A percentile compares a stretch with the other conserved stretches of the same genome.
phyloP scores from a whole-genome alignment of 2,888 invertebrate genomes.

The Drosophila antonietae region DNA sequence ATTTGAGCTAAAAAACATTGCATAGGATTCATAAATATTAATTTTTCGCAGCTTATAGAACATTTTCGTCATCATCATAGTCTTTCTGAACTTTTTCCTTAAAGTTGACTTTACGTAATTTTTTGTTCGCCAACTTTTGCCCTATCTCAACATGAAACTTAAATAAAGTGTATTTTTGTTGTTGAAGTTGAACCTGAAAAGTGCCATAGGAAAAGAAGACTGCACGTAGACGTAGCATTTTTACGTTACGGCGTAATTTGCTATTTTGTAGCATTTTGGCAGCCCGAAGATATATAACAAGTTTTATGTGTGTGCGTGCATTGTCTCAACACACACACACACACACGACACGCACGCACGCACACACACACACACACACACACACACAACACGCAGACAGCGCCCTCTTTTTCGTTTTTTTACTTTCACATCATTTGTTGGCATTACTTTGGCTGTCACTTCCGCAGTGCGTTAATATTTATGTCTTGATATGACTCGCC shows the following conservation, averaged over 20 bases:
- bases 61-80: not conserved
- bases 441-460: conserved; percentile 71
- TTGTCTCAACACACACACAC: conserved; percentile 32
- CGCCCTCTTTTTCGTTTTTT: conserved; percentile 23
- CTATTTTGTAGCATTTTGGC: conserved; percentile 68
- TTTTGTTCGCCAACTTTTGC: conserved; percentile 17
- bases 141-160: conserved; percentile 4
- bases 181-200: conserved; percentile 6
- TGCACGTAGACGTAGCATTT: conserved; percentile 57
- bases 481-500: conserved; percentile 48
- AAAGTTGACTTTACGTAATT: conserved; percentile 3
- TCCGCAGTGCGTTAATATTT: conserved; percentile 69
- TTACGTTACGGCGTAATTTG: conserved; percentile 68
- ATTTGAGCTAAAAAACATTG: not conserved
- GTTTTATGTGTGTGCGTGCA: conserved; percentile 64
- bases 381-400: not conserved
- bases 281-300: conserved; percentile 28
- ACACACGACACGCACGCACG: not conserved
- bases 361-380: not conserved
- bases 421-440: conserved; percentile 71
- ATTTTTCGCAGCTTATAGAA: not conserved
- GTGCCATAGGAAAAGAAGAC: conserved; percentile 21
- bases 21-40: not conserved
- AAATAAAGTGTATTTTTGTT: conserved; percentile 7
- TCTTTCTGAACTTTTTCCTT: not conserved